Percentiles rank a stretch among this genome's conserved stretches.
These are phyloP conservation scores for Melanargia galathea DNA, from an alignment of 2,888 invertebrate species.

Conservation along the genomic window DNA sequence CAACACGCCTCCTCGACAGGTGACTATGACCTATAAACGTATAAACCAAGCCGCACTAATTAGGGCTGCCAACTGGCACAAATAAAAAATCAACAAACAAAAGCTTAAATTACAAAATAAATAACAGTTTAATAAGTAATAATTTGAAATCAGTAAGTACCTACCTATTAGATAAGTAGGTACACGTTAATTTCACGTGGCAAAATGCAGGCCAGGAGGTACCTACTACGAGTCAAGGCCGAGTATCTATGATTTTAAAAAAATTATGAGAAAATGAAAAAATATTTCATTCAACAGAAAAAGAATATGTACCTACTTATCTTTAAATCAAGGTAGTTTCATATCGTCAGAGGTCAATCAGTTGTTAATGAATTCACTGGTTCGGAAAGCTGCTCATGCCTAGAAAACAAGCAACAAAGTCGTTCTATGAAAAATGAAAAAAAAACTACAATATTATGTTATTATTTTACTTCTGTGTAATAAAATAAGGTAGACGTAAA, in stretches of 20 bases:
- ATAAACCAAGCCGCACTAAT: slow-evolving; percentile 64
- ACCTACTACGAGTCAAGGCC: too few relatives aligned
- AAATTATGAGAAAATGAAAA: too few relatives aligned
- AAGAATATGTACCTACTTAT: not conserved
- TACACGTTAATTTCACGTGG: too few relatives aligned
- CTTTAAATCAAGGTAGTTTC: not conserved
- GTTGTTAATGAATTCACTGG: slow-evolving; percentile 15
- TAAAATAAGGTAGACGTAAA: too few relatives aligned
- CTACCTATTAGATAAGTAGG: too few relatives aligned
- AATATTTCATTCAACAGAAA: too few relatives aligned
- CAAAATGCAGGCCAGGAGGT: too few relatives aligned
- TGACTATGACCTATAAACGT: slow-evolving; percentile 53
- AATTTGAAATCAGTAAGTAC: too few relatives aligned
- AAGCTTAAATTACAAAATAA: not conserved
- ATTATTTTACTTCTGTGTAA: too few relatives aligned
- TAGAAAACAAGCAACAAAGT: not conserved
- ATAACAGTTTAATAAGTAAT: too few relatives aligned
- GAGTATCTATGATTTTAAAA: too few relatives aligned
- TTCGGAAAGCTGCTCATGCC: not conserved
- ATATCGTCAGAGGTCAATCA: slow-evolving; percentile 3
- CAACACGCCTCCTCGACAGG: slow-evolving; percentile 45
- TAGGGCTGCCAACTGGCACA: slow-evolving; percentile 31
- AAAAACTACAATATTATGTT: not conserved
- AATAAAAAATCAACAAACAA: not conserved
- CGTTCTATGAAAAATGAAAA: not conserved